These are phyloP conservation scores for Mus pahari DNA, from an alignment of 2,113 vertebrate species.

Conservation along the genomic window DNA sequence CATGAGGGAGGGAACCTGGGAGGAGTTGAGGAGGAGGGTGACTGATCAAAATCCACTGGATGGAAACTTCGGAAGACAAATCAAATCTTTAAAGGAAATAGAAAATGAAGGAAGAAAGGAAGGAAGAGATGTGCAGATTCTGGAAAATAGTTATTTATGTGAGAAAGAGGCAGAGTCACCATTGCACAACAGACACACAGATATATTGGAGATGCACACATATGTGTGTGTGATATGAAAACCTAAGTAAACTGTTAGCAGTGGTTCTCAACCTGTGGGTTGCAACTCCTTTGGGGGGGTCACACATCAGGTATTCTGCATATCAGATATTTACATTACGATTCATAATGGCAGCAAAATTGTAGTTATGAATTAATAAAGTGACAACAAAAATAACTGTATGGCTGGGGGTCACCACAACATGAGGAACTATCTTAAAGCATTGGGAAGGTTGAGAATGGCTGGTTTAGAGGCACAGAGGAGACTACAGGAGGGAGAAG, in stretches of 20 bases:
- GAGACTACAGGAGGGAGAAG: not conserved
- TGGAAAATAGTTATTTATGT: not conserved
- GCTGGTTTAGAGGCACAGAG: not conserved
- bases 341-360: not conserved
- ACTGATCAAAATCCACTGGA: conserved; percentile 6
- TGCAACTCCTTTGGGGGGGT: too few species aligned
- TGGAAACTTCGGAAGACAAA: not conserved
- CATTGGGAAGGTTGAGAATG: not conserved
- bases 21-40: not conserved
- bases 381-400: not conserved
- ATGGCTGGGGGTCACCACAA: not conserved
- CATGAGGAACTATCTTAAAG: not conserved
- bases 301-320: not conserved
- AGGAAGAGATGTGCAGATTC: not conserved
- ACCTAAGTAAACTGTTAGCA: not conserved
- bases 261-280: not conserved
- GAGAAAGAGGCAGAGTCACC: not conserved
- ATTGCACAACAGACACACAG: not conserved
- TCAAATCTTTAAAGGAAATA: not conserved
- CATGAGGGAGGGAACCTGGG: not conserved
- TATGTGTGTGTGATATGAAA: not conserved
- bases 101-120: conserved; percentile 39
- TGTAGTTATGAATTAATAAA: not conserved
- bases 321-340: not conserved
- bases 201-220: not conserved